These are phyloP conservation scores for Scaptomyza flava DNA, from an alignment of 2,888 invertebrate species.

Conservation along the genomic window DNA sequence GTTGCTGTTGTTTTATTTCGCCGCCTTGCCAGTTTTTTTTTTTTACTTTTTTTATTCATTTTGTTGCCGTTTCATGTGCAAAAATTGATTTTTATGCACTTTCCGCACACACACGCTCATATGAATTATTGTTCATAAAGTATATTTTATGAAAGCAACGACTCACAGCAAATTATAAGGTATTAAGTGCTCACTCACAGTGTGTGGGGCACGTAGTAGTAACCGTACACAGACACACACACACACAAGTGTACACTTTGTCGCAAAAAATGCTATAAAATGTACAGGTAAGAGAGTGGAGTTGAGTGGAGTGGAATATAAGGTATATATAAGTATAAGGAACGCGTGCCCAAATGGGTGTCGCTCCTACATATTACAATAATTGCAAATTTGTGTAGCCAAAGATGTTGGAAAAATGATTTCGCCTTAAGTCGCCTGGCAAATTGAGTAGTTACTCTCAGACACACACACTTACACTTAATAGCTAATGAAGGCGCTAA, in stretches of 20 bases:
- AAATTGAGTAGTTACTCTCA: slow-evolving; percentile 73
- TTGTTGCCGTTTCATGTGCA: slow-evolving; percentile 65
- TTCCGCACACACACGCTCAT: slow-evolving; percentile 59
- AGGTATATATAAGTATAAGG: neutral
- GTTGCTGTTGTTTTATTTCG: slow-evolving; percentile 72
- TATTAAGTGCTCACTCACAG: slow-evolving; percentile 73
- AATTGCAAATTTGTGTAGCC: slow-evolving; percentile 74
- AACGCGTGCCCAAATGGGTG: slow-evolving; percentile 24
- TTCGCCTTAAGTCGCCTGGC: slow-evolving; percentile 69
- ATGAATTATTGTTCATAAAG: slow-evolving; percentile 79
- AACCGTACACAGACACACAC: slow-evolving; percentile 14
- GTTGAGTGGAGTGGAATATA: neutral
- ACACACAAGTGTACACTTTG: slow-evolving; percentile 39
- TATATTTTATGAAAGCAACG: slow-evolving; percentile 77
- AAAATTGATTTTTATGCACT: slow-evolving; percentile 79
- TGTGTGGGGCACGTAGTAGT: slow-evolving; percentile 63
- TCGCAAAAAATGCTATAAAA: slow-evolving; percentile 59
- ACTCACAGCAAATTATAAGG: slow-evolving; percentile 78
- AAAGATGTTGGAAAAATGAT: slow-evolving; percentile 66
- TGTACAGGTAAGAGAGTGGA: slow-evolving; percentile 20
- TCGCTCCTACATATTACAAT: slow-evolving; percentile 65
- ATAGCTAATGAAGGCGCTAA: slow-evolving; percentile 72
- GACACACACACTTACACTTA: slow-evolving; percentile 13
- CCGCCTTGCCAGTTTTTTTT: slow-evolving; percentile 59
- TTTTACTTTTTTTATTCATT: slow-evolving; percentile 18